Evolutionary conservation across 2,888 invertebrate genomes (phyloP).

Genomic region (Cheilosia impressa): DNA sequence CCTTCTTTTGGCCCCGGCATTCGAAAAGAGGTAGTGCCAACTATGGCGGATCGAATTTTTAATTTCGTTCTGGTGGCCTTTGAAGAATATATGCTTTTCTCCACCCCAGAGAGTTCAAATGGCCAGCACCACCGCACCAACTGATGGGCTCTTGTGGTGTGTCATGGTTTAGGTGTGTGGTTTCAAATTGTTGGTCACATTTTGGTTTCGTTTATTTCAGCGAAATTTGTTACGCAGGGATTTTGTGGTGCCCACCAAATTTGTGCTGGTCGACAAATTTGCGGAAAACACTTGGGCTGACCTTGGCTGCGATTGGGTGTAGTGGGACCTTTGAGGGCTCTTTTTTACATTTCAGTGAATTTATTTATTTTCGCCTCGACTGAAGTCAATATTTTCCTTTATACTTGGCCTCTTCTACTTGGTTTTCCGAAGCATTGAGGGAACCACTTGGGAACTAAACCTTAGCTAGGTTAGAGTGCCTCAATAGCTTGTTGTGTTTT

Average conservation of each 20-base stretch:
- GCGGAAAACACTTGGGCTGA: slow-evolving; percentile 18
- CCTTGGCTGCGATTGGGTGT: slow-evolving; percentile 7
- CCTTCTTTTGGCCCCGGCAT: slow-evolving; percentile 48
- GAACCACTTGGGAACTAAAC: too few relatives aligned
- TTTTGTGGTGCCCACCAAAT: slow-evolving; percentile 58
- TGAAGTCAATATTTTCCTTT: too few relatives aligned
- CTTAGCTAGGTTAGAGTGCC: too few relatives aligned
- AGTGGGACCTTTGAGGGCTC: neutral
- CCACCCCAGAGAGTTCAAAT: neutral
- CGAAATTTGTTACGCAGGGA: slow-evolving; percentile 50
- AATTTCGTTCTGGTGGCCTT: slow-evolving; percentile 72
- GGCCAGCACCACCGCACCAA: slow-evolving; percentile 9
- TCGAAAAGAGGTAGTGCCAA: slow-evolving; percentile 64
- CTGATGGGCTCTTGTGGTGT: slow-evolving; percentile 61
- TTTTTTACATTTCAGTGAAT: neutral
- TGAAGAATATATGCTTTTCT: slow-evolving; percentile 6
- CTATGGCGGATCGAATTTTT: slow-evolving; percentile 74
- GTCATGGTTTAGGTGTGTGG: slow-evolving; percentile 67
- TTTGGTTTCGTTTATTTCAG: slow-evolving; percentile 58
- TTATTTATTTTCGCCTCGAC: neutral
- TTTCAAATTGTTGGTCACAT: slow-evolving; percentile 65
- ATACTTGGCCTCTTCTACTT: too few relatives aligned
- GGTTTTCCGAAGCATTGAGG: too few relatives aligned
- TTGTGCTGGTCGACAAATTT: slow-evolving; percentile 56
- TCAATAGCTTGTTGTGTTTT: too few relatives aligned